Evolutionary conservation across 30 jellyfish, hydroid and myxozoan species (phyloP), one percentile per base, ranked within the genome.

Genomic region (Pseudorhiza aurosa): DNA sequence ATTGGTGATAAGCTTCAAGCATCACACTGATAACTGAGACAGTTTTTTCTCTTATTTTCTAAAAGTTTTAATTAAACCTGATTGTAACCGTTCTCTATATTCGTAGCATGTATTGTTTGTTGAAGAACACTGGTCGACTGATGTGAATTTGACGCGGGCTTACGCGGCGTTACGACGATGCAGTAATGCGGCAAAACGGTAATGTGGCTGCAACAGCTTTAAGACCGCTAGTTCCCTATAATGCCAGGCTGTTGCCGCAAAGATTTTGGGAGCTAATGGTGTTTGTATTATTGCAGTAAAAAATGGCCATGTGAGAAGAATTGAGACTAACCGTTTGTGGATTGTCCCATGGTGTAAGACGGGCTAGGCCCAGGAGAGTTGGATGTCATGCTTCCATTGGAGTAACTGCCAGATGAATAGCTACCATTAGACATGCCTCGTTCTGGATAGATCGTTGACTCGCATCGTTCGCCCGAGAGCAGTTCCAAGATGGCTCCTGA

Each of bases 361-460:
- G 83, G 91, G 21, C 83, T 65, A 17, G 91, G 82, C 59, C 84
- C 91, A 9, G 91, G 82, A 24, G 88, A 76, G 19, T 80, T 63
- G 8, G 91, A 80, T 19, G 77, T 35, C 30, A 80, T 39, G 58
- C 91, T 62, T 4, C 91, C 84, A 53, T 65, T 50, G 25, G 72
- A 30, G 40, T 64, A 80, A 24, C 37, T 42, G 10, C 82, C 37
- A 2, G 91, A 80, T 1, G 91, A 49, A 43, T 64, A 80, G 42
- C 91, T 80, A 39, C 84, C 58, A 53, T 46, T 80, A 5, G 91
- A 65, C 45, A 73, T 32, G 25, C 91, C 64, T 9, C 91, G 83
- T 33, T 80, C 91, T 22, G 83, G 43, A 32, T 62, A 80, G 69
- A 44, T 31, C 8, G 75, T 53, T 9, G 84, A 32, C 24, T 80